Conservation (phyloP, 2,113 vertebrate species). For the Chitala chitala region DNA sequence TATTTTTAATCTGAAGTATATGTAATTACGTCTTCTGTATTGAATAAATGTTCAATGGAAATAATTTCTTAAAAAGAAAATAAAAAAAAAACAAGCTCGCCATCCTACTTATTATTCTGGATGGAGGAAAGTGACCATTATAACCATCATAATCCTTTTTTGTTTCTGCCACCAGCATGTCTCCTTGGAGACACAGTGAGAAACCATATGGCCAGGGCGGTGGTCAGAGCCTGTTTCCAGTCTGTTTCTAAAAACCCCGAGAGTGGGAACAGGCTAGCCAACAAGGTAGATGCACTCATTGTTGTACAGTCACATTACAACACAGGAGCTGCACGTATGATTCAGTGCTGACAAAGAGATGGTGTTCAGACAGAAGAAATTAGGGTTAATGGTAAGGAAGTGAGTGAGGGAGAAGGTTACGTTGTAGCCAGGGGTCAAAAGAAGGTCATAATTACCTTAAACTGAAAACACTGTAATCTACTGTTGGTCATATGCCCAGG, state of each 20-base stretch:
- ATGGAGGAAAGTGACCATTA: neutral
- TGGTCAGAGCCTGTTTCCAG: constrained; percentile 12
- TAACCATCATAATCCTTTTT: neutral
- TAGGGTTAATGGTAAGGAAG: neutral
- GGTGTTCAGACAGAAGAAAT: no score
- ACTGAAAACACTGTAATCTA: no score
- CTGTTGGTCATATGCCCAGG: no score
- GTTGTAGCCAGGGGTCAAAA: neutral
- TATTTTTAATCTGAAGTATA: no score
- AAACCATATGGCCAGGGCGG: constrained; percentile 16
- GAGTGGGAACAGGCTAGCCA: neutral
- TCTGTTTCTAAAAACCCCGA: constrained; percentile 18
- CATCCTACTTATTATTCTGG: neutral
- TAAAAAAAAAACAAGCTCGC: neutral
- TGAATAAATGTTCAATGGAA: constrained; percentile 3
- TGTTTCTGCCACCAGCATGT: constrained; percentile 12
- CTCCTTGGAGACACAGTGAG: constrained; percentile 11
- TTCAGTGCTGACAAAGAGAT: no score
- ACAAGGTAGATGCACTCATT: neutral
- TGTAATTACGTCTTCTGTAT: no score
- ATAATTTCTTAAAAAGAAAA: constrained; percentile 6
- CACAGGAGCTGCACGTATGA: no score
- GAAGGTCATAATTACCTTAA: no score
- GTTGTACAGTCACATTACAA: neutral
- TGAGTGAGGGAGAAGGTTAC: neutral